Evolutionary conservation across 1,140 invertebrate species (phyloP), one percentile per base, ranked within the genome.

Genomic region (Agraylea sexmaculata): DNA sequence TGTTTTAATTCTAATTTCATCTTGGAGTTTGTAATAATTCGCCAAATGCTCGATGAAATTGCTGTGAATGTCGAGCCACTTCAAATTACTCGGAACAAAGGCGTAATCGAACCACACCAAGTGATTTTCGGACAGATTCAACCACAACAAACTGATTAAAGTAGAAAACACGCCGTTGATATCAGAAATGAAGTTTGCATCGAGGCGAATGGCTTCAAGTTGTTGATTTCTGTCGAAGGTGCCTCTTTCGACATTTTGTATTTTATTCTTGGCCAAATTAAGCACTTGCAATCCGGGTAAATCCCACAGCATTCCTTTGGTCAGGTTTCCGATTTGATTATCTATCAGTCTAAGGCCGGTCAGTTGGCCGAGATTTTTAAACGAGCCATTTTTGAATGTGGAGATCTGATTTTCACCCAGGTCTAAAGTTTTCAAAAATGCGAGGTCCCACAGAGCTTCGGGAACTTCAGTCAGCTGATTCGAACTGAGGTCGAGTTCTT

Each of bases 111-210:
- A 90, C 83, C 84, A 87, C 30, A 86, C 77, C 53, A 92, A 66
- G 68, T 87, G 83, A 69, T 92, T 91, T 62, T 87, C 82, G 1
- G 85, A 88, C n/a, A 90, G 68, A 60, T 92, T 91, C 23, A 92
- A 63, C 77, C 87, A 82, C 49, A 89, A 60, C 19, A 92, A 67
- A 44, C 78, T 83, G 0, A 80, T 72, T 6, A 91, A 62, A 10
- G 80, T 80, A 17, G 80, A 75, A 55, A 91, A 88, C 3, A 88
- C 77, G 1, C 84, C 86, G 59, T 88, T 86, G 25, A 92, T 83
- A 50, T 89, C 83, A 6, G 81, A 78, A 16, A 92, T 66, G 51
- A 80, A 84, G 57, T 91, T 92, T 8, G 80, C 81, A 54, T 92
- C 87, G 39, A 91, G 62, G 12, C 87, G 68, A 32, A 92, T 83